Evolutionary conservation across 2,888 invertebrate genomes (phyloP), one percentile per base, ranked within the genome.

Genomic region (Venusia cambrica): DNA sequence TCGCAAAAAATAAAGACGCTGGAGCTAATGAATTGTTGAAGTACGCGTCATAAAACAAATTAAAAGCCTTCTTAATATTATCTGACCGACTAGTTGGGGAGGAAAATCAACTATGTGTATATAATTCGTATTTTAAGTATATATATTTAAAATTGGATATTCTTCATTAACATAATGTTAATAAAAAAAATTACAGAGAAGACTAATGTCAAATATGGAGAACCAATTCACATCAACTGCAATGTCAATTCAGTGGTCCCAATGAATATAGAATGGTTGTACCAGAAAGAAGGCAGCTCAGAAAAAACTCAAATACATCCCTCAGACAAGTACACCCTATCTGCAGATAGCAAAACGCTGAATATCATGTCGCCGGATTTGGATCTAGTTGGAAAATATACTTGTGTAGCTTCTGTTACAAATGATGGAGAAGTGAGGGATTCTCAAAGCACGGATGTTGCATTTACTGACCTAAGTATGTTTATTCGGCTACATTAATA

Each of bases 251-350:
- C 51, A 5, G 4, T 7, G 2, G 25, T 24, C 2, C 30, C 40
- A 7, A 24, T 45, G 14, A 39, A 12, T 13, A 41, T 45, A 2
- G 20, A 12, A 11, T 51, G 51, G 51, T 47, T 30, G 9, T 20
- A 14, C 11, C 21, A 34, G n/a, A 31, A 24, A n/a, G n/a, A n/a
- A 3, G 25, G 4, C 4, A 21, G 14, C 4, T 12, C 29, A 6
- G 7, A 9, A 1, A 8, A 2, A 11, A 7, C 26, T 6, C 17
- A 34, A 26, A 20, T 34, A 3, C 17, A 6, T 5, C 5, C 37
- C 16, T 45, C 39, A 16, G 34, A 26, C 6, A 34, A 20, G 5
- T 45, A 36, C 15, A 13, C 9, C 7, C 21, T 50, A 6, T 39
- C 48, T 2, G 2, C 26, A 3, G 30, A 33, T 15, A 39, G 41